Base-by-base conservation (phyloP, 2,113 vertebrate species). In the Pontoporia blainvillei region DNA sequence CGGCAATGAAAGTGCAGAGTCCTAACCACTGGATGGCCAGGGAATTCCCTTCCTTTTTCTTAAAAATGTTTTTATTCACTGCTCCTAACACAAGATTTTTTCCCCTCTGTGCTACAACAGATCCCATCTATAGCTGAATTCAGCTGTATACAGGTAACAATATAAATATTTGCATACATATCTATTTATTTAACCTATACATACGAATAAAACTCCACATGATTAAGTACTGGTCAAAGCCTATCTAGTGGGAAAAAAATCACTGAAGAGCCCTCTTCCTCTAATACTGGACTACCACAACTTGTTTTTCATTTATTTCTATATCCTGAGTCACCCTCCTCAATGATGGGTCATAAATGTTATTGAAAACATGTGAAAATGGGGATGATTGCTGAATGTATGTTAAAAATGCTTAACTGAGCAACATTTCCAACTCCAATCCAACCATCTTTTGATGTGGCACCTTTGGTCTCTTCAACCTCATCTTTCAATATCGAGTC, bases 201-300 rank as follows among this genome's bases (percentile, higher is more conserved):
- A 54, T 31, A 84, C 86, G 12, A 95, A 71, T 84, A 86, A 91
- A 95, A 91, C 31, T 67, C 27, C 59, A 75, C 11, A 88, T 66
- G 39, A 96, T 88, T 94, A 88, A 97, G 95, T 86, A 75, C 5
- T 75, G 27, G 21, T 64, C 86, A 96, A 75, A 79, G 39, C 21
- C 27, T 67, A 72, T 31, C 52, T 44, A 3, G 44, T 29, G 2
- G 17, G 0, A 4, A 81, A 76, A 90, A 29, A 36, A n/a, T 69
- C n/a, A 76, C 4, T 83, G 41, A 54, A 52, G 25, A 67, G 57
- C 27, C 39, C 44, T 82, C 78, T 44, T 78, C 17, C 41, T 78
- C 69, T 59, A 27, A 49, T 57, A 20, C 29, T 64, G 18, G 27
- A 46, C 36, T 39, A 57, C 41, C 69, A 64, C 36, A 73, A 34